A percentile compares a stretch with the other conserved stretches of the same genome.
phyloP scores from a whole-genome alignment of 2,888 invertebrate genomes.

The Clusia tigrina region DNA sequence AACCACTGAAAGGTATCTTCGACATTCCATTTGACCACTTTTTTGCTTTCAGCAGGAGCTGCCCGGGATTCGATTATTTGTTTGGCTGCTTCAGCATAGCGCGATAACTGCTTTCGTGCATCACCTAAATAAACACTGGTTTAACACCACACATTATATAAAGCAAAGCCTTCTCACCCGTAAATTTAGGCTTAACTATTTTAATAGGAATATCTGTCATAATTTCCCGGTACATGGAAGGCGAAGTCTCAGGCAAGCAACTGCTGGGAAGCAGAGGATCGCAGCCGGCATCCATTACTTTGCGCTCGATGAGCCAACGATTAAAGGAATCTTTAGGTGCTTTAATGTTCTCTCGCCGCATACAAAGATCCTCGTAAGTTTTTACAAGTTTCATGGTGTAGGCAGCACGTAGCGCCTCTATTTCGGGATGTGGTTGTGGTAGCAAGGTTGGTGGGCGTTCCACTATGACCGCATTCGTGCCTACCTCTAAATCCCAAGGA shows the following conservation, averaged over 20 bases:
- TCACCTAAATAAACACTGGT: no score
- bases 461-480: conserved; percentile 82
- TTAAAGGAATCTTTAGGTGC: conserved; percentile 97
- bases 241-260: conserved; percentile 91
- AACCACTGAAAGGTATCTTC: conserved; percentile 98
- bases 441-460: conserved; percentile 85
- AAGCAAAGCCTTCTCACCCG: no score
- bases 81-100: conserved; percentile 96
- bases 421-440: conserved; percentile 93
- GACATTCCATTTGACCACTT: conserved; percentile 98
- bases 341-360: conserved; percentile 90
- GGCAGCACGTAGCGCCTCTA: conserved; percentile 85
- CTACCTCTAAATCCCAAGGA: conserved; percentile 94
- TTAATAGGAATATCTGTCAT: conserved; percentile 98
- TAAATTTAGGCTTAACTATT: conserved; percentile 92
- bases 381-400: conserved; percentile 85
- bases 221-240: conserved; percentile 95
- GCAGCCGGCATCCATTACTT: conserved; percentile 86
- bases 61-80: conserved; percentile 95
- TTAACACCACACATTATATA: no score
- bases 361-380: conserved; percentile 93
- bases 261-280: conserved; percentile 92
- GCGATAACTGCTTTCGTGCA: conserved; percentile 90
- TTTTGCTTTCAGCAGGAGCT: conserved; percentile 90
- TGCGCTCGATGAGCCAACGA: conserved; percentile 95